Evolutionary conservation across 2,113 vertebrate species (phyloP).

Genomic region (Charina bottae): DNA sequence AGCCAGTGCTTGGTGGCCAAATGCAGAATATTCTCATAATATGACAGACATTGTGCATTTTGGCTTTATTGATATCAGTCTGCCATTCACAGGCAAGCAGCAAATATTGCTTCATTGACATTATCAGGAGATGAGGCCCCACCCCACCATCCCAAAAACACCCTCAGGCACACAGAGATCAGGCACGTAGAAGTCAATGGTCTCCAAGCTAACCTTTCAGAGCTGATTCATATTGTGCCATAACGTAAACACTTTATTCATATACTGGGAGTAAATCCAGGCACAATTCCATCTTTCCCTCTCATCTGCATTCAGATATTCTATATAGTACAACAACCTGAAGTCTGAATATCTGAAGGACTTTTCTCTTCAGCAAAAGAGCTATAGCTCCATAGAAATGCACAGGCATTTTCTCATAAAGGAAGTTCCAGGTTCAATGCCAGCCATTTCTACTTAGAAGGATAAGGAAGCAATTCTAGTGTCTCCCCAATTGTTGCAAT

Average conservation of each 20-base stretch:
- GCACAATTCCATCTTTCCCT: no score
- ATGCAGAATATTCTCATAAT: neutral
- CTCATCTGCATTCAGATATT: no score
- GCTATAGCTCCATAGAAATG: neutral
- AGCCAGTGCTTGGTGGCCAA: neutral
- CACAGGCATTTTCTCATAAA: neutral
- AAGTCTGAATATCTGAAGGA: neutral
- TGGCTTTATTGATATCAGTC: neutral
- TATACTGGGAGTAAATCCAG: neutral
- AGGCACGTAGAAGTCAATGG: neutral
- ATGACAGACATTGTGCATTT: neutral
- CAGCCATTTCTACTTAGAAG: neutral
- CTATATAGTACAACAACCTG: neutral
- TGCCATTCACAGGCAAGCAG: neutral
- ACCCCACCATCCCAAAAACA: neutral
- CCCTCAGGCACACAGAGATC: neutral
- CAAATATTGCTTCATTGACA: neutral
- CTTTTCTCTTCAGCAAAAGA: neutral
- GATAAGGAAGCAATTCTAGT: neutral
- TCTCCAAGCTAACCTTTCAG: neutral
- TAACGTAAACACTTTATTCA: neutral
- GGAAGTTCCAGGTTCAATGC: neutral
- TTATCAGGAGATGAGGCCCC: neutral
- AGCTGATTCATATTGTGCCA: neutral
- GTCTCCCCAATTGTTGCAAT: neutral